Percentiles rank a stretch among this genome's conserved stretches.
Conservation (phyloP, 1,140 invertebrate genomes). For the Cydia amplana region DNA sequence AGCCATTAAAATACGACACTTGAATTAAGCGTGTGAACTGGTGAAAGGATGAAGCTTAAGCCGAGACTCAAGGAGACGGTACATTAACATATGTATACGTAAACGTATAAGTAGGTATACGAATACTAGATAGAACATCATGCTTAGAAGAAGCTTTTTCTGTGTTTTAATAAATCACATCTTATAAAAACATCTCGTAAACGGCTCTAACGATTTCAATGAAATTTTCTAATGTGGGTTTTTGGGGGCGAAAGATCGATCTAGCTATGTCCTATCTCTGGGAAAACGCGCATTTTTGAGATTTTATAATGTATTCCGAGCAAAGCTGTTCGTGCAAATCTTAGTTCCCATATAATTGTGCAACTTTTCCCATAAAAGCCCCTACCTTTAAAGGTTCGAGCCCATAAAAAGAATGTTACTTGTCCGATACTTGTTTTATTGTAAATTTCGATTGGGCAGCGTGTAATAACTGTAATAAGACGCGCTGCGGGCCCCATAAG, state of each 20-base stretch:
- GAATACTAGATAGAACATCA: too few species aligned
- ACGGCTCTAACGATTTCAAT: too few species aligned
- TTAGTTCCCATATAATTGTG: not conserved
- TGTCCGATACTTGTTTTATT: conserved; percentile 50
- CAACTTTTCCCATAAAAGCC: conserved; percentile 9
- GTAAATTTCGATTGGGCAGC: conserved; percentile 63
- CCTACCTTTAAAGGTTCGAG: conserved; percentile 25
- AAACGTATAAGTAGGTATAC: not conserved
- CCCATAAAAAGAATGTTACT: conserved; percentile 39
- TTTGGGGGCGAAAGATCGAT: too few species aligned
- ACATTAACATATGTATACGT: too few species aligned
- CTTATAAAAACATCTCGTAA: too few species aligned
- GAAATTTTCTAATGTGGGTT: too few species aligned
- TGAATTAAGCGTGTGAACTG: not conserved
- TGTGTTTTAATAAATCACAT: too few species aligned
- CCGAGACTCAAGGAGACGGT: conserved; percentile 2
- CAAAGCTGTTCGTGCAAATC: not conserved
- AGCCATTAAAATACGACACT: not conserved
- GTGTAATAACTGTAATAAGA: conserved; percentile 73
- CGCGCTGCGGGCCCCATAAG: conserved; percentile 58
- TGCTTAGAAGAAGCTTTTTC: too few species aligned
- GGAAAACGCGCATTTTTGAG: too few species aligned
- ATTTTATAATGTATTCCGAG: too few species aligned
- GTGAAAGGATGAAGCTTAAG: not conserved
- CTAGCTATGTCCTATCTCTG: too few species aligned